Conservation (phyloP, 1,140 invertebrate genomes). For the Callitettix versicolor region DNA sequence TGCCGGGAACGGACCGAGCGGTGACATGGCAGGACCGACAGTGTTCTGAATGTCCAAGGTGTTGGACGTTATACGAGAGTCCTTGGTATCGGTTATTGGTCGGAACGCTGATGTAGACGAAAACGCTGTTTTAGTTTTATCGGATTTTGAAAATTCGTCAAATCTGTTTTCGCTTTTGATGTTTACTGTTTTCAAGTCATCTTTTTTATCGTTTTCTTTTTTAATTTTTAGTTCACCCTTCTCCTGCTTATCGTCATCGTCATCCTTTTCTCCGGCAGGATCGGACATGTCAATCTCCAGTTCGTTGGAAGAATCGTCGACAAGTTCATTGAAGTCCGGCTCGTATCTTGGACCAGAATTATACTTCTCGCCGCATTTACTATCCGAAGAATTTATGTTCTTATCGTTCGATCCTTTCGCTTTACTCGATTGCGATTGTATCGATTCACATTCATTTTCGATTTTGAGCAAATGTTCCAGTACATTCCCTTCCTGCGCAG, state of each 20-base stretch:
- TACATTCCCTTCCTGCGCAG: constrained; percentile 31
- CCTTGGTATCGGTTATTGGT: constrained; percentile 40
- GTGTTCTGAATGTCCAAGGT: constrained; percentile 32
- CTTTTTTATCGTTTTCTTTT: constrained; percentile 6
- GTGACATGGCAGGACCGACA: constrained; percentile 32
- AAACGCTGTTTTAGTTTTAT: constrained; percentile 36
- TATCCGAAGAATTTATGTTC: constrained; percentile 5
- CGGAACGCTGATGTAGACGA: constrained; percentile 63
- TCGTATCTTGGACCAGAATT: constrained; percentile 44
- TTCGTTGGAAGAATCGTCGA: constrained; percentile 67
- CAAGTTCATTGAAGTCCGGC: constrained; percentile 66
- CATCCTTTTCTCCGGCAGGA: constrained; percentile 11
- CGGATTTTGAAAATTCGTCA: neutral
- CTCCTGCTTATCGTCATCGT: constrained; percentile 15
- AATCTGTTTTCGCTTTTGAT: neutral
- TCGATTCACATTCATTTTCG: constrained; percentile 39
- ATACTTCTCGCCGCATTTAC: constrained; percentile 34
- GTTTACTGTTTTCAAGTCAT: neutral
- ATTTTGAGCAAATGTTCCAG: constrained; percentile 41
- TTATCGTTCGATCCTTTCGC: constrained; percentile 29
- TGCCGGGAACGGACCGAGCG: constrained; percentile 47
- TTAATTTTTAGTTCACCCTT: constrained; percentile 10
- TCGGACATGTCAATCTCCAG: constrained; percentile 65
- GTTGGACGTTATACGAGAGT: constrained; percentile 37
- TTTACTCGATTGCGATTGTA: constrained; percentile 34